Evolutionary conservation across 2,113 vertebrate species (phyloP).

Genomic region (Carassius gibelio): DNA sequence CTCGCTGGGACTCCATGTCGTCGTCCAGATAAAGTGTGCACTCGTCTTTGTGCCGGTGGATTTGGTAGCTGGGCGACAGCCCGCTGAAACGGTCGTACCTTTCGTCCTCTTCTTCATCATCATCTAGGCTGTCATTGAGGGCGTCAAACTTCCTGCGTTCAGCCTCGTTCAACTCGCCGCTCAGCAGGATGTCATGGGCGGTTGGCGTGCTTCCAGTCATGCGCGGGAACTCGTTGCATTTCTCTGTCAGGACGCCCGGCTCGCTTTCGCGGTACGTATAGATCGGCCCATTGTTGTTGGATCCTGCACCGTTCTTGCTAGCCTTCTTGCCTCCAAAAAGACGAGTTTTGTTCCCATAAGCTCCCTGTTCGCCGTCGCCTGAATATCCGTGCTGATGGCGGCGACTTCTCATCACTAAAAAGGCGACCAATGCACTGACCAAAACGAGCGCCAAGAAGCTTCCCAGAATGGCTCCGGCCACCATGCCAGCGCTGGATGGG

Average conservation of each 20-base stretch:
- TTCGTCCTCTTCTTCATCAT: slow-evolving; percentile 73
- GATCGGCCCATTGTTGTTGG: slow-evolving; percentile 74
- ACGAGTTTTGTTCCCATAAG: slow-evolving; percentile 79
- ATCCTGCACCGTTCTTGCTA: slow-evolving; percentile 57
- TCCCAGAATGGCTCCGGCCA: slow-evolving; percentile 83
- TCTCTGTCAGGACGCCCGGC: slow-evolving; percentile 69
- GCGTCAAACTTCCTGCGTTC: slow-evolving; percentile 74
- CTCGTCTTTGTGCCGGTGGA: slow-evolving; percentile 57
- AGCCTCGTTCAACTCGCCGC: slow-evolving; percentile 65
- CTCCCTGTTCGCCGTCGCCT: slow-evolving; percentile 63
- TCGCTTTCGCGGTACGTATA: slow-evolving; percentile 75
- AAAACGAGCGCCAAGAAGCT: slow-evolving; percentile 81
- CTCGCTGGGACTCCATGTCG: slow-evolving; percentile 90
- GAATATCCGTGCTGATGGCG: slow-evolving; percentile 64
- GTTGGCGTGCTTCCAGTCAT: slow-evolving; percentile 12
- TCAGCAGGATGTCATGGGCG: slow-evolving; percentile 72
- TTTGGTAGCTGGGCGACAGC: slow-evolving; percentile 68
- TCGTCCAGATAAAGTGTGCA: slow-evolving; percentile 76
- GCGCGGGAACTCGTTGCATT: slow-evolving; percentile 67
- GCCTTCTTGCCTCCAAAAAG: slow-evolving; percentile 69
- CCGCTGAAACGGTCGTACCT: slow-evolving; percentile 69
- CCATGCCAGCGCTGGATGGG: slow-evolving; percentile 74
- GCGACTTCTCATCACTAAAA: slow-evolving; percentile 76
- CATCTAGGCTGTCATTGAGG: slow-evolving; percentile 74
- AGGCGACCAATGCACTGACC: slow-evolving; percentile 71